These are phyloP conservation scores for Passerculus sandwichensis DNA, from an alignment of 2,797 vertebrate species.

Conservation along the genomic window DNA sequence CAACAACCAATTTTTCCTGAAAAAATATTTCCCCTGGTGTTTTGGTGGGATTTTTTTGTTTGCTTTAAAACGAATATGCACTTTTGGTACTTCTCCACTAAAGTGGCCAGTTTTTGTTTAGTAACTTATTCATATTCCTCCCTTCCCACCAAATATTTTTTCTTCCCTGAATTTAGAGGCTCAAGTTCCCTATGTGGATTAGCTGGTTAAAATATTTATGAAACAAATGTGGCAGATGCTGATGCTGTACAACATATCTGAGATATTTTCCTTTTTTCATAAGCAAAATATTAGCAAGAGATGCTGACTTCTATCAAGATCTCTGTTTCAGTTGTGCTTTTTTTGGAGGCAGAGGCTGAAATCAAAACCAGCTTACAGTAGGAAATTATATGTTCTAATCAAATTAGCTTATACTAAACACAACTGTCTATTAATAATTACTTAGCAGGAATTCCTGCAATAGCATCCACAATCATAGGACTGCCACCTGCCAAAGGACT, in stretches of 20 bases:
- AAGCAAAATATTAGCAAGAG: background rate
- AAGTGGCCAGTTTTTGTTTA: background rate
- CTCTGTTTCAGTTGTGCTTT: background rate
- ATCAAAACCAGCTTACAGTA: background rate
- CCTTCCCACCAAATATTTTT: background rate
- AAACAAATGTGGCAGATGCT: background rate
- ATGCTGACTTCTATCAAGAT: background rate
- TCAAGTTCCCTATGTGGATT: background rate
- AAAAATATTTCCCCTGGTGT: background rate
- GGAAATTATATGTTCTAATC: background rate
- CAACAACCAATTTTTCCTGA: background rate
- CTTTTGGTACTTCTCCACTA: background rate
- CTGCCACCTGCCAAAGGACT: constrained; percentile 30
- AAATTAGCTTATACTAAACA: background rate
- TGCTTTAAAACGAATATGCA: background rate
- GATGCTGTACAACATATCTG: background rate
- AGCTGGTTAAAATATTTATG: background rate
- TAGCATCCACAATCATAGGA: background rate
- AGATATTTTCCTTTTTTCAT: background rate
- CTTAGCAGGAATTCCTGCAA: background rate
- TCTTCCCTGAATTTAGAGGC: background rate
- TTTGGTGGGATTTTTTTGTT: background rate
- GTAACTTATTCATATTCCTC: background rate
- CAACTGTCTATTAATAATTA: background rate
- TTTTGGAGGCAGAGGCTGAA: background rate